These are phyloP conservation scores for Leptinotarsa rubiginosa DNA, from an alignment of 2,888 invertebrate species.

Conservation along the genomic window DNA sequence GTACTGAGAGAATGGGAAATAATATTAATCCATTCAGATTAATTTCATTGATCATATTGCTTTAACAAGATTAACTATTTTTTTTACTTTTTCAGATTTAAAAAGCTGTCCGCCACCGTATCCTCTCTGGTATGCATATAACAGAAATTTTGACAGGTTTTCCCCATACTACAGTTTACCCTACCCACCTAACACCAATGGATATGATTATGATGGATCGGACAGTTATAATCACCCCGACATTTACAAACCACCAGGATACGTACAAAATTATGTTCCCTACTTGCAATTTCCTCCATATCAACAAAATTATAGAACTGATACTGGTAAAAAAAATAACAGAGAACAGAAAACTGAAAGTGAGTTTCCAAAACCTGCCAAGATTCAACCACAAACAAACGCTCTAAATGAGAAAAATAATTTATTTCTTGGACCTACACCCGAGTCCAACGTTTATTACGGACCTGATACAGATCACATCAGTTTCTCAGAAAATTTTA, in stretches of 20 bases:
- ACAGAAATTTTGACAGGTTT: not conserved
- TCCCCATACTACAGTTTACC: not conserved
- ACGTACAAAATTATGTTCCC: not conserved
- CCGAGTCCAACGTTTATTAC: not conserved
- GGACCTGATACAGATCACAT: slow-evolving; percentile 5
- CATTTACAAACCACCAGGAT: not conserved
- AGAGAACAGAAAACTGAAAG: not conserved
- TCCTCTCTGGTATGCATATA: slow-evolving; percentile 28
- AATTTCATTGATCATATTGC: not conserved
- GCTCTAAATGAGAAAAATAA: slow-evolving; percentile 23
- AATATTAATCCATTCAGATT: too few relatives aligned
- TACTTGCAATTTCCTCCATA: not conserved
- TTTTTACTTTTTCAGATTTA: slow-evolving; percentile 24
- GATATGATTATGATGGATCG: not conserved
- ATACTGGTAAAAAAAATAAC: not conserved
- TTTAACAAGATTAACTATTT: not conserved
- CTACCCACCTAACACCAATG: not conserved
- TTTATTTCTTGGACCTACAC: slow-evolving; percentile 38
- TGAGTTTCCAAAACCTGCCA: not conserved
- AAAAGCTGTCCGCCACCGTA: slow-evolving; percentile 15
- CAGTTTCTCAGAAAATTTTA: not conserved
- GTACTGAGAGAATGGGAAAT: too few relatives aligned
- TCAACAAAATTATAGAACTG: not conserved
- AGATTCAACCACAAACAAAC: not conserved
- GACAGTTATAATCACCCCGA: not conserved